Conservation (phyloP, 2,888 invertebrate genomes). For the Lepidocyrtinus sp. region DNA sequence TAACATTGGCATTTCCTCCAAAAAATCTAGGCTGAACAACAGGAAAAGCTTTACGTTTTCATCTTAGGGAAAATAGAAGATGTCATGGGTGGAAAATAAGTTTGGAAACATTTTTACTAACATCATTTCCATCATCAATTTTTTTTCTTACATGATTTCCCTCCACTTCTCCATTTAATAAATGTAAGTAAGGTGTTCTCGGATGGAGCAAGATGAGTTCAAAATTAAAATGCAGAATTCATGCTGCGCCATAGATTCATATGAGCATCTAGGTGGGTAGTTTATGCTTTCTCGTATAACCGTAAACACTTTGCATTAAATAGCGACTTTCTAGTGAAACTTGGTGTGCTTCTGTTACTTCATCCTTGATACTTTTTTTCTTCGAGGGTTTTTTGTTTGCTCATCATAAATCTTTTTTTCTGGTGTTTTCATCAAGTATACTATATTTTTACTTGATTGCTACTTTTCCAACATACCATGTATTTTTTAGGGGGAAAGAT, state of each 20-base stretch:
- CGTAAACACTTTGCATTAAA: background rate
- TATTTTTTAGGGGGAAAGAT: background rate
- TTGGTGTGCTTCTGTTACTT: background rate
- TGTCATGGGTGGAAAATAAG: background rate
- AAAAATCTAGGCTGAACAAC: background rate
- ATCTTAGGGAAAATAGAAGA: background rate
- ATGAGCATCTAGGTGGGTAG: background rate
- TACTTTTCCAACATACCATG: background rate
- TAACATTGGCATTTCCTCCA: background rate
- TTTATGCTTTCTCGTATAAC: background rate
- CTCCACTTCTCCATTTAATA: background rate
- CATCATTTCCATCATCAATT: background rate
- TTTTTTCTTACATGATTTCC: background rate
- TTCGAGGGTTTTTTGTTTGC: conserved; percentile 12
- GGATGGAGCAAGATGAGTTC: background rate
- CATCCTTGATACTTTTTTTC: background rate
- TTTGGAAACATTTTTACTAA: background rate
- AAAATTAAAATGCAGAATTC: conserved; percentile 27
- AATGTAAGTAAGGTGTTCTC: background rate
- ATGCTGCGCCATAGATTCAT: background rate
- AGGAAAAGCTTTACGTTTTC: background rate
- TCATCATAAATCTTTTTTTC: conserved; percentile 18
- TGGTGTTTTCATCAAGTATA: conserved; percentile 7
- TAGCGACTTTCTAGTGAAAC: background rate
- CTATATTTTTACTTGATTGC: background rate